These are phyloP conservation scores for Tholera decimalis DNA, from an alignment of 2,888 invertebrate species.

Conservation along the genomic window DNA sequence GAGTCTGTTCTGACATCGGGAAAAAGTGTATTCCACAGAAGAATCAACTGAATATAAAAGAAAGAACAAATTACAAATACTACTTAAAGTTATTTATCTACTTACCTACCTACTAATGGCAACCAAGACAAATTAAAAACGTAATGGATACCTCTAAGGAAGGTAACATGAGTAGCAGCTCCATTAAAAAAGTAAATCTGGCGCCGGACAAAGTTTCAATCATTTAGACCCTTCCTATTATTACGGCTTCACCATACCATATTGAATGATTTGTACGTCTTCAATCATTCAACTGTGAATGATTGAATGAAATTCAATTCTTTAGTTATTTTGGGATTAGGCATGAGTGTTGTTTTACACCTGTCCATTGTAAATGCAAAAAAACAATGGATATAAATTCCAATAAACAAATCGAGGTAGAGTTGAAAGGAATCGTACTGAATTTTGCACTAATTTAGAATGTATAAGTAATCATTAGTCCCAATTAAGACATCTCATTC, in stretches of 20 bases:
- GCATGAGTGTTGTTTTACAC: conserved; percentile 11
- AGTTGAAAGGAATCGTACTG: no score
- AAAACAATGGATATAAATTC: not conserved
- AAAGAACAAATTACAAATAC: no score
- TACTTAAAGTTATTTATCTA: no score
- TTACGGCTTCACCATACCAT: conserved; percentile 62
- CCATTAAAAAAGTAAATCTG: conserved; percentile 56
- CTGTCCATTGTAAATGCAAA: not conserved
- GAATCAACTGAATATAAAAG: no score
- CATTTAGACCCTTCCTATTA: conserved; percentile 57
- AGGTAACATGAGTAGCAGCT: conserved; percentile 36
- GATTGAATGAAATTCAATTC: conserved; percentile 42
- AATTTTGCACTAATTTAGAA: not conserved
- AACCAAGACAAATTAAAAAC: not conserved
- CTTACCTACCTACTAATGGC: not conserved
- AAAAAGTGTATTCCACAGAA: no score
- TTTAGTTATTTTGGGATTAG: conserved; percentile 22
- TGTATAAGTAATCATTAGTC: not conserved
- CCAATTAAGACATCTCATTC: not conserved
- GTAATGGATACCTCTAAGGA: conserved; percentile 25
- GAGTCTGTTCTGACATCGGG: no score
- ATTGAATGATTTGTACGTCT: conserved; percentile 65
- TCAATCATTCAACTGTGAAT: conserved; percentile 48
- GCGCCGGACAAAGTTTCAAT: conserved; percentile 57
- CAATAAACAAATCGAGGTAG: not conserved